Evolutionary conservation across 2,113 vertebrate genomes (phyloP), one percentile per base, ranked within the genome.

Genomic region (Telmatochromis sp.): DNA sequence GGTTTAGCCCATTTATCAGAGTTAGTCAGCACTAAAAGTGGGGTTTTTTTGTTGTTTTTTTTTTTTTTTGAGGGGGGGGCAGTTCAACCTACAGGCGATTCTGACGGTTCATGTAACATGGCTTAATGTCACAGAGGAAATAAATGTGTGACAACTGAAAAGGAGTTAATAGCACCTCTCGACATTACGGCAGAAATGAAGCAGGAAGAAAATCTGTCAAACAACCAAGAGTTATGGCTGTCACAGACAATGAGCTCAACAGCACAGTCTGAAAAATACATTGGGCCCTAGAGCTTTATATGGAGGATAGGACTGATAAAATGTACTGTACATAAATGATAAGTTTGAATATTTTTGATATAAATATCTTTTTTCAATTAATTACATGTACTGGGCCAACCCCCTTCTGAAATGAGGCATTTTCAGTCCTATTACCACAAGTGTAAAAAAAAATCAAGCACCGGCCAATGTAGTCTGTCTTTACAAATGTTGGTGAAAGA

Each of bases 261-360:
- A 78, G 28, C 7, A 51, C 45, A 33, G 45, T 51, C 73, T 78
- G 45, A n/a, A 78, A 78, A 78, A 78, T 51, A 78, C 26, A n/a
- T 33, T n/a, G 26, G 17, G 11, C 7, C 7, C 45, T 51, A n/a
- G 73, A 51, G 45, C 73, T 33, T 78, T 50, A 31, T 12, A 33
- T 13, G 17, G 15, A 78, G 26, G 15, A 6, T 78, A 13, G 17
- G 73, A 51, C 26, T 51, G 17, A 31, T 78, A 31, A 78, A 51
- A 78, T 78, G 17, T 33, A 2, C 23, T 50, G 4, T 75, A 51
- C 1, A n/a, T 50, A 51, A 13, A n/a, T 75, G 17, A 51, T n/a
- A 11, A 33, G 7, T 33, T 33, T 78, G 10, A 78, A 31, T 78
- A 78, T n/a, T 78, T 75, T 78, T 33, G 15, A 51, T 13, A 78